Evolutionary conservation across 2,113 vertebrate species (phyloP), one percentile per base, ranked within the genome.

Genomic region (Pelodiscus sinensis): DNA sequence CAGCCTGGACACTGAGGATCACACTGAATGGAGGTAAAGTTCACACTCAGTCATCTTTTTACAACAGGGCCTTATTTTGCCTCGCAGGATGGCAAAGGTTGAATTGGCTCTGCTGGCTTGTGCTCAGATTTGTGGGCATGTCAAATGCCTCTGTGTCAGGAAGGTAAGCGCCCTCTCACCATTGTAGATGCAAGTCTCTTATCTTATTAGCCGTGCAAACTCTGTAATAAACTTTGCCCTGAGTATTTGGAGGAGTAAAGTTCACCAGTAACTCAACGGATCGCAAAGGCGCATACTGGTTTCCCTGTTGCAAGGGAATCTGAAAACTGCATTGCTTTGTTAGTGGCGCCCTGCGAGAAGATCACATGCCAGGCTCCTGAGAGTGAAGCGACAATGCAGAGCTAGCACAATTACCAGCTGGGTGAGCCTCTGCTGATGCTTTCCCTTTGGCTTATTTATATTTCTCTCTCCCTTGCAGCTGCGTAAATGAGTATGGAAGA

Each of bases 401-500:
- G 27, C 38, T 31, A 7, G 22, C 51, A n/a, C 25, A 82, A 51
- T 73, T n/a, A 5, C 25, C 44, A 9, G 27, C 29, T 6, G 14
- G 51, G 14, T 15, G 52, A 52, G 79, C 24, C 82, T 18, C 82
- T 15, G 9, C 82, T 84, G 51, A 29, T 27, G 31, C 21, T 8
- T 19, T 44, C 0, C 2, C 27, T 65, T 77, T 6, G 78, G 1
- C 54, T 96, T 73, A 93, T 13, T 6, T 0, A 19, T 31, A 2
- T 54, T 24, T 38, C 1, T 2, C 50, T 95, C 94, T 97, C 86
- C 82, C 84, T 95, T 96, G 68, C 98, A 99, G 99, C 97, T 98
- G 98, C 97, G 97, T 97, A 97, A 98, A 98, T 99, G 99, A 99
- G 99, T 98, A 99, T 99, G 99, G 99, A 99, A 99, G 99, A 99